Evolutionary conservation across 2,888 invertebrate genomes (phyloP).

Genomic region (Oscheius onirici): DNA sequence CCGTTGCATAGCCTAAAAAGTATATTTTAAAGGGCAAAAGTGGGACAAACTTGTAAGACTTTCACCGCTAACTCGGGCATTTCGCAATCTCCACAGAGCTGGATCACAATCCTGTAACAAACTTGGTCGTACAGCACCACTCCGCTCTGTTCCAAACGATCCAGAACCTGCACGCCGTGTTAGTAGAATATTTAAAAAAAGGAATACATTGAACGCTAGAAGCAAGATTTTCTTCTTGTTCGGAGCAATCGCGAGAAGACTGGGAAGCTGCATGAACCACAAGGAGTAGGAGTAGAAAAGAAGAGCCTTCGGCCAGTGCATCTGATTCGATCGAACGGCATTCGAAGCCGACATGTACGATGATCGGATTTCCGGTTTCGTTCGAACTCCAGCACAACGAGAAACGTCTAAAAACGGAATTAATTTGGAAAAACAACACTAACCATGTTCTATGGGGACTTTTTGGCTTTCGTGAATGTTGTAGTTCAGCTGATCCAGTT

Average conservation of each 20-base stretch:
- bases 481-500: slow-evolving; percentile 57
- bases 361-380: slow-evolving; percentile 65
- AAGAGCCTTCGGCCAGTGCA: slow-evolving; percentile 70
- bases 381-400: slow-evolving; percentile 58
- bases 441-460: slow-evolving; percentile 51
- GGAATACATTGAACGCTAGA: slow-evolving; percentile 73
- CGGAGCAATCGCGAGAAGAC: slow-evolving; percentile 77
- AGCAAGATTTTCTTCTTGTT: slow-evolving; percentile 81
- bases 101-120: slow-evolving; percentile 97
- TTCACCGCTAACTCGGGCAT: slow-evolving; percentile 93
- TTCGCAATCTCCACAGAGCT: slow-evolving; percentile 89
- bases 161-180: slow-evolving; percentile 80
- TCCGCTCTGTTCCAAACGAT: slow-evolving; percentile 83
- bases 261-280: slow-evolving; percentile 94
- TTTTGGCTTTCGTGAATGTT: slow-evolving; percentile 41
- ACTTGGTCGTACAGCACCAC: slow-evolving; percentile 74
- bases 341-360: slow-evolving; percentile 59
- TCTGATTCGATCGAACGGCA: slow-evolving; percentile 52
- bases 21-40: background rate
- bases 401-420: slow-evolving; percentile 40
- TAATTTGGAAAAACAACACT: background rate
- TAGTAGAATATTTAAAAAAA: slow-evolving; percentile 13
- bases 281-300: slow-evolving; percentile 79
- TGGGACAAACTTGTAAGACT: slow-evolving; percentile 70
- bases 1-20: slow-evolving; percentile 82